Evolutionary conservation across 2,113 vertebrate species (phyloP), one percentile per base, ranked within the genome.

Genomic region (Barbus barbus): DNA sequence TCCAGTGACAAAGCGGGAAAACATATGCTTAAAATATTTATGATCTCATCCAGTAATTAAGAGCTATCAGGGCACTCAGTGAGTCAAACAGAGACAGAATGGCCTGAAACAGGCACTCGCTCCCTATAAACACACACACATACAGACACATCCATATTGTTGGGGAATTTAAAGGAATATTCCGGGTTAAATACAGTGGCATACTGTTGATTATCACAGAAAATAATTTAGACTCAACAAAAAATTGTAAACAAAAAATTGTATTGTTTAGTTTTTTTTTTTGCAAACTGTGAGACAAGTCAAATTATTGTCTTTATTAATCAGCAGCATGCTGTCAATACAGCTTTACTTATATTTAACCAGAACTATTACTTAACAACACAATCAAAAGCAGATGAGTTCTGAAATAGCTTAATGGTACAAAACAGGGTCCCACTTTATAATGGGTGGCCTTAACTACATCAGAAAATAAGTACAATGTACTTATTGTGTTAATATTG

Each of bases 21-120:
- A 92, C 94, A 95, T 95, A 96, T 92, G 92, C 91, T 92, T 93
- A 91, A 95, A 95, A 94, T 95, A 95, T 92, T 95, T 92, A 94
- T 95, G 91, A 93, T 91, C 86, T 93, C 91, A 92, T 81, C 87
- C 93, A 89, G 92, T 93, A 94, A 95, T 95, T 96, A 94, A 94
- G 92, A 90, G 90, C 90, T 90, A 87, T 87, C 83, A 89, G 90
- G 90, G 86, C 89, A 90, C 88, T 89, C 87, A 90, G 36, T 53
- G 53, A 85, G 86, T 91, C 90, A 86, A 91, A 91, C 90, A 88
- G 91, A 92, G 85, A 89, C 85, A 86, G 85, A 87, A 78, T 84
- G 83, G 88, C 86, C 84, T 87, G 79, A 92, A 92, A 90, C 85
- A 41, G 48, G 60, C 56, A 44, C 20, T 44, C 72, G 82, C 80